phyloP scores from a whole-genome alignment of 2,888 invertebrate species.

The Harpagoxenus sublaevis region DNA sequence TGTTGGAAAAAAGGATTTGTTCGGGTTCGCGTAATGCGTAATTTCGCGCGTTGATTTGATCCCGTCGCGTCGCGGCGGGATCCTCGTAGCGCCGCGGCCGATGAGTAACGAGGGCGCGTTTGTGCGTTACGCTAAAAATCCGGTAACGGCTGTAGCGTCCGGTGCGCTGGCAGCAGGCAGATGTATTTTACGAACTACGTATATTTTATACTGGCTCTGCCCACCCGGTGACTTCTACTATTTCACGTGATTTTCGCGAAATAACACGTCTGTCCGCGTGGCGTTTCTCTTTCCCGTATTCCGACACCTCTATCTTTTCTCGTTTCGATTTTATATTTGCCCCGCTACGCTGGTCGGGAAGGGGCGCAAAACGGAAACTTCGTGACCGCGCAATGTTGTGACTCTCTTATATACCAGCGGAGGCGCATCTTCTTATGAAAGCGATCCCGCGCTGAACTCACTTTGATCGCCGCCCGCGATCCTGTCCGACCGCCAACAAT shows the following conservation, averaged over 20 bases:
- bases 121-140: constrained; percentile 23
- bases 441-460: constrained; percentile 53
- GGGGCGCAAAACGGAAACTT: constrained; percentile 9
- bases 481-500: constrained; percentile 58
- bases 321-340: constrained; percentile 58
- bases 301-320: constrained; percentile 38
- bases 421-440: constrained; percentile 20
- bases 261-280: constrained; percentile 47
- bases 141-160: constrained; percentile 36
- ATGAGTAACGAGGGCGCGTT: constrained; percentile 36
- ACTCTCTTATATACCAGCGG: neutral
- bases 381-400: constrained; percentile 9
- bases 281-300: constrained; percentile 32
- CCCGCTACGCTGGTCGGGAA: neutral
- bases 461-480: constrained; percentile 52
- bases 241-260: constrained; percentile 61
- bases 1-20: neutral
- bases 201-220: constrained; percentile 36
- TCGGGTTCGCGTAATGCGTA: neutral
- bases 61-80: neutral
- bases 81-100: neutral
- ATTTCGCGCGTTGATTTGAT: constrained; percentile 9
- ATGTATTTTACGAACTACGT: constrained; percentile 31
- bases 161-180: constrained; percentile 18
- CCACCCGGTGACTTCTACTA: neutral